Base-by-base conservation (phyloP, 37 sponge, comb jelly and placozoan species). In the Ianthella basta region DNA sequence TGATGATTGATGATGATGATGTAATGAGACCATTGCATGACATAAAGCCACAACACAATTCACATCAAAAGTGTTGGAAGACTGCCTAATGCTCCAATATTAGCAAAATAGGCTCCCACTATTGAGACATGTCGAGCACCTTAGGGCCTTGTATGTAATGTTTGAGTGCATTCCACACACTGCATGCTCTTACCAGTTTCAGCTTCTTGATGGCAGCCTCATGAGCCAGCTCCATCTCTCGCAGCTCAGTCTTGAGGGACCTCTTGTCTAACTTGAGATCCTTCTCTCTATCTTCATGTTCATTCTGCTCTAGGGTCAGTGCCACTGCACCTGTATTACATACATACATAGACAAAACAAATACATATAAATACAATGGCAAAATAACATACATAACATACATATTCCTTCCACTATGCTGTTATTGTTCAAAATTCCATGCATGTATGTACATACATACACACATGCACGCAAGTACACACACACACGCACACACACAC, bases 201-300 rank as follows among this genome's bases (percentile, higher is more conserved):
- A 93, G 77, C 32, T 64, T 82, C 87, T 99, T 97, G 53, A 94
- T 79, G 33, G 91, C 92, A 20, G 97, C 97, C 65, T 95, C 93
- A 37, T 99, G 95, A 27, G 95, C 93, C 24, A 99, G 90, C 69
- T 99, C 99, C 88, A 91, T 87, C 83, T 99, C 99, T 44, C 93
- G 93, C 14, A 94, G 67, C 38, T 97, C 86, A 68, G 91, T 87
- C 84, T 97, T 97, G 30, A 97, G 78, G 18, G 65, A 27, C 53
- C 98, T 86, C 85, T 97, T 97, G 38, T 95, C 98, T 19, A 59
- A 38, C 27, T 64, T 81, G 35, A 93, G 66, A 0, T 87, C 92
- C 59, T 37, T 56, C 84, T 93, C 96, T 39, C 74, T 73, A 24
- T 86, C 90, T 18, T 83, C 36, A 87, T 97, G 94, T 40, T 97